phyloP scores from a whole-genome alignment of 2,888 invertebrate genomes.

The Andrena trimmerana region DNA sequence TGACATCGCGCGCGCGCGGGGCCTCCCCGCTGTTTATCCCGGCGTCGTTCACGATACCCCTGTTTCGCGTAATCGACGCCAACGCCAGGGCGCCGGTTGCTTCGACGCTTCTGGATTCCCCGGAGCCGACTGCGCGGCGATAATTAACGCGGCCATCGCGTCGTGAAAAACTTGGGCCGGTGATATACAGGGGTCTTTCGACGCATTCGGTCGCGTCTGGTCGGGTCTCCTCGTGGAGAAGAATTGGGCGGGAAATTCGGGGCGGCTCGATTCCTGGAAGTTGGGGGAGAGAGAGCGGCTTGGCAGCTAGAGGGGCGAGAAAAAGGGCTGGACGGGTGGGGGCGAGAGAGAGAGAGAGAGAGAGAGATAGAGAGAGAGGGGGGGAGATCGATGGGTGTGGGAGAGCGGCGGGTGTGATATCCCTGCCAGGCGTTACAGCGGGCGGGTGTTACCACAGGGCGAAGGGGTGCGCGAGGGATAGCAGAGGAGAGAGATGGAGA shows the following conservation, averaged over 20 bases:
- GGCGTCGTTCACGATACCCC: neutral
- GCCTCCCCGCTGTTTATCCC: neutral
- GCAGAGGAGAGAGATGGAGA: constrained; percentile 44
- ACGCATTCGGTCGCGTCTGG: neutral
- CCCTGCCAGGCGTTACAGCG: constrained; percentile 66
- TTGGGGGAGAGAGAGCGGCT: constrained; percentile 2
- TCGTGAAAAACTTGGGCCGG: neutral
- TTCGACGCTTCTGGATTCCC: neutral
- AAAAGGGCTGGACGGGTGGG: constrained; percentile 48
- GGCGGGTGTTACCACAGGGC: constrained; percentile 68
- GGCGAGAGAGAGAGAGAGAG: neutral
- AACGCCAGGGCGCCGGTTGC: neutral
- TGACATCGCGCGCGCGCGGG: neutral
- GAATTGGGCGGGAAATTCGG: constrained; percentile 63
- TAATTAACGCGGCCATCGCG: constrained; percentile 27
- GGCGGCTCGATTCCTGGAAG: constrained; percentile 53
- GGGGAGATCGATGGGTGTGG: constrained; percentile 49
- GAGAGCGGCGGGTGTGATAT: constrained; percentile 70
- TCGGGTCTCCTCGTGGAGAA: constrained; percentile 6
- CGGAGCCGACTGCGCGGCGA: neutral
- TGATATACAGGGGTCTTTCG: constrained; percentile 9
- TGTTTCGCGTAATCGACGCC: neutral
- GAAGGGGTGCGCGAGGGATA: constrained; percentile 59
- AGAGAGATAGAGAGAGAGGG: constrained; percentile 40
- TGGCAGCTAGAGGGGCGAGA: constrained; percentile 28